phyloP scores from a whole-genome alignment of 2,797 vertebrate species.

The Potorous gilbertii region DNA sequence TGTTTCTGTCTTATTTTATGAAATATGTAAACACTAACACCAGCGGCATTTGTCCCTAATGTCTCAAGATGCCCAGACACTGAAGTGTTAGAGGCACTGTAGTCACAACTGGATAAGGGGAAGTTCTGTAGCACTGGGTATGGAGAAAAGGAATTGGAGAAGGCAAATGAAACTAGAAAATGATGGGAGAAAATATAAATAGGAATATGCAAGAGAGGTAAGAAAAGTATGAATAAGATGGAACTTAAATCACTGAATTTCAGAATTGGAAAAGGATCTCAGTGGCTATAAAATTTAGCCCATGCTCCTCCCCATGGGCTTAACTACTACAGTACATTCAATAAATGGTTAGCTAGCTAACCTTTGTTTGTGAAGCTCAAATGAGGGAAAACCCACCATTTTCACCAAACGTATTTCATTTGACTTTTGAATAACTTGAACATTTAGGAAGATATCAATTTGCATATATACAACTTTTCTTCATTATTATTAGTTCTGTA shows the following conservation, averaged over 20 bases:
- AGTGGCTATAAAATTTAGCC: not conserved
- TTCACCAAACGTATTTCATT: not conserved
- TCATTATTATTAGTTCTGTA: not conserved
- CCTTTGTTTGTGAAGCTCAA: not conserved
- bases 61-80: not conserved
- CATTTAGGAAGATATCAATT: not conserved
- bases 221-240: not conserved
- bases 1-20: not conserved
- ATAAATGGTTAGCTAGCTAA: not conserved
- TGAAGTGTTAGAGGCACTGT: not conserved
- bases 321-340: not conserved
- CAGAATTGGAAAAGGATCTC: not conserved
- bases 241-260: not conserved
- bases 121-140: not conserved
- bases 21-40: not conserved
- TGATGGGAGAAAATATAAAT: not conserved
- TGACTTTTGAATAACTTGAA: not conserved
- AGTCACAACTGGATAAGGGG: not conserved
- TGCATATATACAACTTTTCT: not conserved
- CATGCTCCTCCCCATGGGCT: accelerated
- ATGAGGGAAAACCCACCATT: not conserved
- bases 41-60: not conserved
- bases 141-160: not conserved
- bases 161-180: not conserved
- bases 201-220: not conserved